phyloP scores from a whole-genome alignment of 2,888 invertebrate species.

The Noctua fimbriata region DNA sequence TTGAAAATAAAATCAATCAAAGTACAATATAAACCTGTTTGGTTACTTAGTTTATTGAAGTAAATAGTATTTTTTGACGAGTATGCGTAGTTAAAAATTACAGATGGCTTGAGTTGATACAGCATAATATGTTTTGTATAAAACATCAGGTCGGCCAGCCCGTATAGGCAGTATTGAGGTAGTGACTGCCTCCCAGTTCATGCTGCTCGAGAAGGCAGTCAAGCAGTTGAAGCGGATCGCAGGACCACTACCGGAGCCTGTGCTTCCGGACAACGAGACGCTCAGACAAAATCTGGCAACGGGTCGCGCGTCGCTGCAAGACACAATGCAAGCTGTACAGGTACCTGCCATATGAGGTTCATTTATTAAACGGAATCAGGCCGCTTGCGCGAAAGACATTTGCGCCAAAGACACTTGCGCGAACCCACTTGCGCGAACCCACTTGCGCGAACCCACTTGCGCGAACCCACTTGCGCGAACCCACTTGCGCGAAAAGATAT shows the following conservation, averaged over 20 bases:
- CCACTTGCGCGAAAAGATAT: too few species aligned
- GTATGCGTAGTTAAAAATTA: not conserved
- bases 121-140: not conserved
- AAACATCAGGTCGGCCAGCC: not conserved
- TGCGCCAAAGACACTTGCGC: too few species aligned
- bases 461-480: too few species aligned
- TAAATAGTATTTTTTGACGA: not conserved
- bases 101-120: not conserved
- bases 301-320: constrained; percentile 1
- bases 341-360: not conserved
- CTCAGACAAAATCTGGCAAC: not conserved
- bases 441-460: too few species aligned
- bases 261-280: not conserved
- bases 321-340: constrained; percentile 11
- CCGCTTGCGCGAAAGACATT: too few species aligned
- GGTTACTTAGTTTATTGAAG: not conserved
- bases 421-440: too few species aligned
- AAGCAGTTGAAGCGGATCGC: not conserved
- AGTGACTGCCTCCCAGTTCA: constrained; percentile 6
- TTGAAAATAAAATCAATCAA: not conserved
- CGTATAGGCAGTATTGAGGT: constrained; percentile 8
- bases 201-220: not conserved
- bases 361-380: not conserved
- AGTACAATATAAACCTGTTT: not conserved
- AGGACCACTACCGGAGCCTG: not conserved